These are phyloP conservation scores for Zootermopsis nevadensis DNA, from an alignment of 2,888 invertebrate species.

Conservation along the genomic window DNA sequence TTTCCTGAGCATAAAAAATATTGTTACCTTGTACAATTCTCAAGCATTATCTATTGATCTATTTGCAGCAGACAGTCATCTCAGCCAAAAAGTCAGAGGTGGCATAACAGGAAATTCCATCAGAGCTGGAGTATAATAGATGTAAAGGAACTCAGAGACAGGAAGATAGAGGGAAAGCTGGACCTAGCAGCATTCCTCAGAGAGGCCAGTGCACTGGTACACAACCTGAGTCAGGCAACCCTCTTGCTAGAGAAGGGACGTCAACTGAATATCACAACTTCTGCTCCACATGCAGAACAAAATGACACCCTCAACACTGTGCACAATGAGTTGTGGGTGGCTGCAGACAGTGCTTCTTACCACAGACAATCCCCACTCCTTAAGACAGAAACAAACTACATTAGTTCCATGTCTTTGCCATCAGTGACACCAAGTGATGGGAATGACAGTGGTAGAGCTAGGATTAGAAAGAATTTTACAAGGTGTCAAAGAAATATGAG, in stretches of 20 bases:
- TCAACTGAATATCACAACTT: background rate
- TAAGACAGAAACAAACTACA: background rate
- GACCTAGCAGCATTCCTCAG: slow-evolving; percentile 11
- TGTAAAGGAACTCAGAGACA: background rate
- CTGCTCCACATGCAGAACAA: background rate
- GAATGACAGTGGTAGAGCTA: background rate
- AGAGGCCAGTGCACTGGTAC: slow-evolving; percentile 17
- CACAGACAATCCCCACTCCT: background rate
- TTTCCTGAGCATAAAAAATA: too few species aligned
- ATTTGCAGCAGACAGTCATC: slow-evolving; percentile 8
- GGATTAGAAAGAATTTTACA: background rate
- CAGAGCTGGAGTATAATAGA: slow-evolving; percentile 24
- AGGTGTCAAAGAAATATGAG: background rate
- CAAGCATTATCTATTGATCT: too few species aligned
- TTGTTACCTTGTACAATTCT: too few species aligned
- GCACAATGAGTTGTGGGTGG: slow-evolving; percentile 21
- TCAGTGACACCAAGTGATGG: background rate
- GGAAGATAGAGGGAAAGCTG: background rate
- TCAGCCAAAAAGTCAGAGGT: background rate
- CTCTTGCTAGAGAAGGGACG: slow-evolving; percentile 5
- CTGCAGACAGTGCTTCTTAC: background rate
- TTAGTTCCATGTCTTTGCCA: background rate
- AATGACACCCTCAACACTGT: background rate
- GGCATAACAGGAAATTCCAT: background rate
- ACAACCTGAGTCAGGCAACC: slow-evolving; percentile 16